phyloP scores from a whole-genome alignment of 2,113 vertebrate species.

The Syrmaticus mikado region DNA sequence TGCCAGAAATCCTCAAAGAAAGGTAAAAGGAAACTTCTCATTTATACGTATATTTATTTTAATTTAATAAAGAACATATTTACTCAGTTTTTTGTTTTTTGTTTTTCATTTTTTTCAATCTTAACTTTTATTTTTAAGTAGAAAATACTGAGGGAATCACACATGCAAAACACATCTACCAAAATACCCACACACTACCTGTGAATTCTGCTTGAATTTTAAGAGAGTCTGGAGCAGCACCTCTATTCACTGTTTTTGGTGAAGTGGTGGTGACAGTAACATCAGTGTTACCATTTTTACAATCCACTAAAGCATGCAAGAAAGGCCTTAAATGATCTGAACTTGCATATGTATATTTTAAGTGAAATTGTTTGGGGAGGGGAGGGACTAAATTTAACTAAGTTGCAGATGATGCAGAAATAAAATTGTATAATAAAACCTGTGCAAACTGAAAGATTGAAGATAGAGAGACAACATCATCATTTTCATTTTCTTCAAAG shows the following conservation, averaged over 20 bases:
- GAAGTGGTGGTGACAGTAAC: not conserved
- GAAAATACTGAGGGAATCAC: not conserved
- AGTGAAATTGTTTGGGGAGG: not conserved
- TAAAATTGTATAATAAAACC: not conserved
- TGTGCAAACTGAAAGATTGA: not conserved
- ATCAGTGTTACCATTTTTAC: not conserved
- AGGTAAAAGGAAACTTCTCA: not conserved
- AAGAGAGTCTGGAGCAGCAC: not conserved
- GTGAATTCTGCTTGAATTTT: not conserved
- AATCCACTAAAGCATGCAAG: not conserved
- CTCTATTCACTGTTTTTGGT: not conserved
- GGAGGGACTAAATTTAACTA: not conserved
- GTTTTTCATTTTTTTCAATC: not conserved
- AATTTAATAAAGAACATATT: not conserved
- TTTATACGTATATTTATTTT: not conserved
- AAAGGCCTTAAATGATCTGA: not conserved
- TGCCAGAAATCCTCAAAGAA: not conserved
- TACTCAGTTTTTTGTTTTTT: not conserved
- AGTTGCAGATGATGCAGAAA: not conserved
- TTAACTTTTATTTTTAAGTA: not conserved
- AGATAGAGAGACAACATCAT: not conserved
- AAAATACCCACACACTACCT: not conserved
- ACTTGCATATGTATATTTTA: not conserved
- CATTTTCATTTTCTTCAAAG: not conserved
- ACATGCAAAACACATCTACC: not conserved